Evolutionary conservation across 2,113 vertebrate genomes (phyloP).

Genomic region (Theristicus caerulescens): DNA sequence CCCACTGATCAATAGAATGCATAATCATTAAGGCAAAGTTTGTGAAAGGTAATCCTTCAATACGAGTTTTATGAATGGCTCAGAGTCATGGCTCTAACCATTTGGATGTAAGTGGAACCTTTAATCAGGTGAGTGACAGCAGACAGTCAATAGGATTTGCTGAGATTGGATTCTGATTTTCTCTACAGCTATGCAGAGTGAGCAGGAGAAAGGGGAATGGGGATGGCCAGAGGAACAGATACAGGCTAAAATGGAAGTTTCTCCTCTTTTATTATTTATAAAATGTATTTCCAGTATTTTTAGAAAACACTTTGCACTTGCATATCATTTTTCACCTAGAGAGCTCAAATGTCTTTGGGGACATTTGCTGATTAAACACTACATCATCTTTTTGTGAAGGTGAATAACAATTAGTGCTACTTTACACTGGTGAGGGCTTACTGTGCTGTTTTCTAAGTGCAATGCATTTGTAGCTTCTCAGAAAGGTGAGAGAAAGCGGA

Average conservation of each 20-base stretch:
- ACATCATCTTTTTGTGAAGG: not conserved
- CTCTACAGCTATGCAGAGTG: conserved; percentile 30
- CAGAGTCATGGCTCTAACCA: conserved; percentile 57
- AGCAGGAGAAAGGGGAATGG: not conserved
- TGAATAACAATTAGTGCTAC: conserved; percentile 1
- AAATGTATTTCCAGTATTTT: conserved; percentile 43
- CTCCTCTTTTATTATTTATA: conserved; percentile 66
- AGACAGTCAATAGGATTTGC: conserved; percentile 66
- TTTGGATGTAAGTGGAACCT: conserved; percentile 76
- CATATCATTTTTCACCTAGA: conserved; percentile 47
- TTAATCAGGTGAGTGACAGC: conserved; percentile 77
- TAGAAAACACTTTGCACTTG: conserved; percentile 46
- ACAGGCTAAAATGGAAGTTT: conserved; percentile 32
- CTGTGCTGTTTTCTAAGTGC: not conserved
- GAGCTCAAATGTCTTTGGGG: conserved; percentile 23
- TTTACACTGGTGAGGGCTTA: not conserved
- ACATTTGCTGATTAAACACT: conserved; percentile 52
- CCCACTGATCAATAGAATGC: conserved; percentile 75
- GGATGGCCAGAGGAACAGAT: not conserved
- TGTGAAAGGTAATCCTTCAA: conserved; percentile 79
- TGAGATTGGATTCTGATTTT: conserved; percentile 62
- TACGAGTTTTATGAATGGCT: conserved; percentile 82
- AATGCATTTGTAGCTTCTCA: not conserved
- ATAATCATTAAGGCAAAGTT: conserved; percentile 83
- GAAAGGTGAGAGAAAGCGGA: not conserved